These are phyloP conservation scores for Lophotis ruficrista DNA, from an alignment of 2,113 vertebrate species.

Conservation along the genomic window DNA sequence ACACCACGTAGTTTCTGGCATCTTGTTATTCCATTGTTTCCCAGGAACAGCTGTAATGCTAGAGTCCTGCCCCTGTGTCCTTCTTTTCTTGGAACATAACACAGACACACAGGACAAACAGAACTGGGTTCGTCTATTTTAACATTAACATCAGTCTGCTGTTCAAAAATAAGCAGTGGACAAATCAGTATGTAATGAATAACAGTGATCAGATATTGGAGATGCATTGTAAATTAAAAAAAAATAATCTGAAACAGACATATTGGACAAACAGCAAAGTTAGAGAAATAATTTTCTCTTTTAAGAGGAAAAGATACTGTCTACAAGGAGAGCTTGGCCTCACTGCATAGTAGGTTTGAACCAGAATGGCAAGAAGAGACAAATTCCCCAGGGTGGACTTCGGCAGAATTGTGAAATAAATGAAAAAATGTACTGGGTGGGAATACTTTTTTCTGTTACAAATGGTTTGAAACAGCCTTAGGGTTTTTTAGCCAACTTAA, in stretches of 20 bases:
- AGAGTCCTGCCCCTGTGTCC: rapidly evolving
- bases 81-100: neutral
- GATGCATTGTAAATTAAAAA: neutral
- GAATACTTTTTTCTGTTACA: neutral
- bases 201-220: neutral
- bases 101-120: neutral
- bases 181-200: neutral
- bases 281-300: neutral
- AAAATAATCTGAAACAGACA: neutral
- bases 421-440: neutral
- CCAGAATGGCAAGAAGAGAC: neutral
- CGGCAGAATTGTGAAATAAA: neutral
- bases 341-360: neutral
- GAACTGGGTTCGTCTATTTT: neutral
- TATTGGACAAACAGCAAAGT: neutral
- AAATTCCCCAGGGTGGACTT: neutral
- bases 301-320: neutral
- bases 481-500: neutral
- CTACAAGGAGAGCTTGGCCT: neutral
- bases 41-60: neutral
- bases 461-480: neutral
- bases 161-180: neutral
- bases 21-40: neutral
- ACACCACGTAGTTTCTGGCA: neutral
- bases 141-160: neutral